Evolutionary conservation across 2,797 vertebrate genomes (phyloP), one percentile per base, ranked within the genome.

Genomic region (Pristis pectinata): DNA sequence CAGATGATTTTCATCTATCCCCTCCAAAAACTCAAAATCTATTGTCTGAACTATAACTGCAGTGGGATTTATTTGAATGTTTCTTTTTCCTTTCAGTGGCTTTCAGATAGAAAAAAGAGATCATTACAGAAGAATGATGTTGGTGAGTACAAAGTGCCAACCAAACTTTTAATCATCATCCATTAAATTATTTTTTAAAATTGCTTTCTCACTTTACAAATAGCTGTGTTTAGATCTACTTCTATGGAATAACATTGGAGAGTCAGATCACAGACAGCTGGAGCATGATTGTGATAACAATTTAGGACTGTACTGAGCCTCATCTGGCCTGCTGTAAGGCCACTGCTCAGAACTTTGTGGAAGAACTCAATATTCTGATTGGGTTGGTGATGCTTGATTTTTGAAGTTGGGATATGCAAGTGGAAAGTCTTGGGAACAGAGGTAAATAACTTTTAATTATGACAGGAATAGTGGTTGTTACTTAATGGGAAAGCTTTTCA

Each of bases 31-130:
- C 56, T 17, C 11, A 94, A 34, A 53, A 79, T 30, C 27, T 83
- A 27, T 41, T 91, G 30, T 53, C 13, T 70, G 30, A 49, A 76
- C 11, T 89, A 24, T 30, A 87, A 72, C 30, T 89, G 37, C 53
- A 94, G 56, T 61, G 41, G 10, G 6, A 76, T 91, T 91, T 85
- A 56, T 34, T 61, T 89, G 61, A 9, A 44, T 74, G 17, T 49
- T 61, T 37, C 53, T 0, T 80, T 95, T 96, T 95, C 94, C n/a
- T 96, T 95, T 17, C 95, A 99, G 99, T 99, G 99, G 99, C 96
- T 99, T 89, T 99, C 99, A 0, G 99, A 99, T 96, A 97, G 98
- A 95, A 99, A 99, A 97, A 99, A 99, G 96, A 98, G 99, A 95
- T 98, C 98, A 11, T 95, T 99, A 3, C 99, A 99, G 96, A 99